These are phyloP conservation scores for Megaceryle alcyon DNA, from an alignment of 2,797 vertebrate genomes.

Conservation along the genomic window DNA sequence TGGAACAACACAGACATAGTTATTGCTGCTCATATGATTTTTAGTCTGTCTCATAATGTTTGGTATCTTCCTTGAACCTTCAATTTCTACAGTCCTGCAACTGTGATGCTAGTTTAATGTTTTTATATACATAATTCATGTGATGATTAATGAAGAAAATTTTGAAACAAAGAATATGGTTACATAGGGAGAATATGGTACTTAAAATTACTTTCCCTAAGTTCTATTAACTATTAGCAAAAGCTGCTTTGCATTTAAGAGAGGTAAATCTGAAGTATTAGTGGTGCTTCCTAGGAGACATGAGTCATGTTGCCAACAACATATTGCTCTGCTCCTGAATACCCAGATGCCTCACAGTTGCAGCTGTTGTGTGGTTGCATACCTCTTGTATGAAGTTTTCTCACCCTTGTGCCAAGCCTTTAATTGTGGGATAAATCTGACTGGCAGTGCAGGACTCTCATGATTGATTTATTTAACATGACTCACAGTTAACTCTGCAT, in stretches of 20 bases:
- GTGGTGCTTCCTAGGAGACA: slow-evolving; percentile 38
- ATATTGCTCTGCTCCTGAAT: slow-evolving; percentile 41
- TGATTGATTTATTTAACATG: slow-evolving; percentile 66
- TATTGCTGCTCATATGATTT: neutral
- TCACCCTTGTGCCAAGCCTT: slow-evolving; percentile 72
- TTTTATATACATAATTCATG: neutral
- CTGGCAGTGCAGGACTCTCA: slow-evolving; percentile 70
- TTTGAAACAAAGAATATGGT: neutral
- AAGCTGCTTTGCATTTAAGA: neutral
- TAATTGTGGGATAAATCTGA: slow-evolving; percentile 74
- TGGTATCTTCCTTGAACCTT: neutral
- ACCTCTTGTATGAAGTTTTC: slow-evolving; percentile 71
- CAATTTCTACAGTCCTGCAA: neutral
- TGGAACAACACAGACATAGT: neutral
- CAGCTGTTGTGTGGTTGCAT: slow-evolving; percentile 77
- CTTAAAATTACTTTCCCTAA: neutral
- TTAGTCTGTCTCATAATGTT: neutral
- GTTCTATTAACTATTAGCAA: neutral
- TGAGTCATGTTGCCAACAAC: slow-evolving; percentile 42
- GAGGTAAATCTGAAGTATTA: slow-evolving; percentile 25
- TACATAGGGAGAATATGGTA: neutral
- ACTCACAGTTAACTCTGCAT: slow-evolving; percentile 68
- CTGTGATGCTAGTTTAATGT: neutral
- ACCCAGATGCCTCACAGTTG: slow-evolving; percentile 63
- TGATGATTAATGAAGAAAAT: neutral